A percentile compares a stretch with the other conserved stretches of the same genome.
Evolutionary conservation across 2,888 invertebrate genomes (phyloP).

Genomic region (Cataglyphis rosenhaueri): DNA sequence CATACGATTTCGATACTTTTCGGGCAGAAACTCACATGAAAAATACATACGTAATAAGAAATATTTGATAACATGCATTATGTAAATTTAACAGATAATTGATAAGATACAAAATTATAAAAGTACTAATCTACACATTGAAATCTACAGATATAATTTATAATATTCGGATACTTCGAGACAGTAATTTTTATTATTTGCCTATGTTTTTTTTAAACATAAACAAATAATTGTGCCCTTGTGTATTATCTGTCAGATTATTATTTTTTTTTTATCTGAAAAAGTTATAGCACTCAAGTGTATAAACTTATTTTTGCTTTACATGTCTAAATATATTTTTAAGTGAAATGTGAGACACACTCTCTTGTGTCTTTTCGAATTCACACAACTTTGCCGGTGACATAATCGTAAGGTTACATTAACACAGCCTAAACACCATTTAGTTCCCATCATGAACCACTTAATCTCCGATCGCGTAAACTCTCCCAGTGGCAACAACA

Average conservation of each 20-base stretch:
- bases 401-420: conserved; percentile 50
- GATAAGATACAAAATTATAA: not conserved
- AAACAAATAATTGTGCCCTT: too few relatives aligned
- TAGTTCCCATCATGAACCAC: conserved; percentile 83
- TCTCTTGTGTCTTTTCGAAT: not conserved
- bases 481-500: conserved; percentile 75
- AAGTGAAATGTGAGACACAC: conserved; percentile 14
- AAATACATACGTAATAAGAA: not conserved
- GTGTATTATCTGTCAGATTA: not conserved
- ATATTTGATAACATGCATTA: not conserved
- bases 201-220: too few relatives aligned
- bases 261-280: conserved; percentile 9
- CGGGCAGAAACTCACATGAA: not conserved
- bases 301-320: not conserved
- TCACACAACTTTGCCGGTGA: not conserved
- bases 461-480: conserved; percentile 81
- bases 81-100: not conserved
- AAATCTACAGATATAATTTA: not conserved
- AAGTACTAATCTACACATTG: conserved; percentile 3
- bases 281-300: not conserved
- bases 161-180: not conserved
- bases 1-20: not conserved
- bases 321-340: not conserved
- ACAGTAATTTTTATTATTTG: not conserved
- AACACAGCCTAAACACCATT: conserved; percentile 73